A percentile compares a stretch with the other conserved stretches of the same genome.
phyloP scores from a whole-genome alignment of 2,888 invertebrate species.

The Parasteatoda lunata region DNA sequence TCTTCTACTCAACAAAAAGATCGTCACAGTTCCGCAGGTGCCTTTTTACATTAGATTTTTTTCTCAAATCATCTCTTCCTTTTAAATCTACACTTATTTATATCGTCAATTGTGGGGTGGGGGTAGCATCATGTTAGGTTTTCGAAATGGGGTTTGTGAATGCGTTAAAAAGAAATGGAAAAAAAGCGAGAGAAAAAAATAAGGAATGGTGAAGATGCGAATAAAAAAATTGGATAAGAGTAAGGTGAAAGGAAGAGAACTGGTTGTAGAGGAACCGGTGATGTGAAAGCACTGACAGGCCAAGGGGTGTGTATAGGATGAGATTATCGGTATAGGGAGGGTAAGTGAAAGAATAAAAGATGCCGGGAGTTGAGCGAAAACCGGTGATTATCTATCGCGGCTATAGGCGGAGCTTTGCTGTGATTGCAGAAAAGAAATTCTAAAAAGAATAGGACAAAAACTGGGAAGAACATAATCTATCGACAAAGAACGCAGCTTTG shows the following conservation, averaged over 20 bases:
- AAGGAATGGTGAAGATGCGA: neutral
- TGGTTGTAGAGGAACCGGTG: constrained; percentile 49
- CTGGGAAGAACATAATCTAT: constrained; percentile 40
- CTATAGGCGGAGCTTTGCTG: constrained; percentile 60
- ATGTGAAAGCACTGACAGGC: constrained; percentile 44
- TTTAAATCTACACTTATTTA: constrained; percentile 47
- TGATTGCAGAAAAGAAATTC: constrained; percentile 66
- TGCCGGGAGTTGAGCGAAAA: constrained; percentile 57
- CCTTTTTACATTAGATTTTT: constrained; percentile 40
- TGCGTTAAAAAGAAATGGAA: constrained; percentile 24
- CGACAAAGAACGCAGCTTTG: constrained; percentile 40
- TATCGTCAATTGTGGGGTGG: constrained; percentile 19
- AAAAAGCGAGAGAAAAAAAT: constrained; percentile 9
- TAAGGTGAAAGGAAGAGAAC: constrained; percentile 33
- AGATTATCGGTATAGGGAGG: constrained; percentile 61
- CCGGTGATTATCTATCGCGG: constrained; percentile 67
- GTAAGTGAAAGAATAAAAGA: constrained; percentile 56
- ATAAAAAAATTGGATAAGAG: constrained; percentile 15
- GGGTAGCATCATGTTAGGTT: constrained; percentile 37
- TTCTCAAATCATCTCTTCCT: constrained; percentile 59
- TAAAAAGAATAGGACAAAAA: constrained; percentile 58
- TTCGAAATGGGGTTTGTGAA: constrained; percentile 43
- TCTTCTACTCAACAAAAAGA: neutral
- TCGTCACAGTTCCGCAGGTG: constrained; percentile 20
- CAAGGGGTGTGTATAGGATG: constrained; percentile 61